Conservation (phyloP, 2,113 vertebrate genomes). For the Albula glossodonta region DNA sequence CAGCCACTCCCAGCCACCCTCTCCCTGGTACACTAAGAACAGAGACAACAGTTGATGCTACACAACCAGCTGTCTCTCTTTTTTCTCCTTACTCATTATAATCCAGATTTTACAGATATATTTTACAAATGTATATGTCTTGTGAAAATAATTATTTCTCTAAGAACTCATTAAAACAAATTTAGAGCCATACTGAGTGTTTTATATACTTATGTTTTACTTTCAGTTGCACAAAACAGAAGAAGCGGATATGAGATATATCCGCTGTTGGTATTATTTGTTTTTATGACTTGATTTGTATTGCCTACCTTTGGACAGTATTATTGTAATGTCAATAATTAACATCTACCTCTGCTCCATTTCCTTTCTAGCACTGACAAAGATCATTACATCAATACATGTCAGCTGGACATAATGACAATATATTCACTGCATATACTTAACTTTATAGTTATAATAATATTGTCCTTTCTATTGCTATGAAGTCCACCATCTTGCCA, state of each 20-base stretch:
- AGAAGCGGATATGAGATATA: not conserved
- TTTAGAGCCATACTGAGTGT: no score
- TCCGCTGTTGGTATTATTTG: not conserved
- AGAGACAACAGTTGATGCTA: not conserved
- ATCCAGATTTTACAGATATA: not conserved
- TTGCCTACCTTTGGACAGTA: not conserved
- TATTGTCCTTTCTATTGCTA: no score
- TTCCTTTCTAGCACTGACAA: not conserved
- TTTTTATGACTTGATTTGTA: not conserved
- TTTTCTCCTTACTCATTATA: not conserved
- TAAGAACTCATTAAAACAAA: not conserved
- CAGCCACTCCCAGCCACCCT: not conserved
- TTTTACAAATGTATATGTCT: no score
- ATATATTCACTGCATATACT: not conserved
- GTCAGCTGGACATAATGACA: not conserved
- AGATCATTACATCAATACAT: not conserved
- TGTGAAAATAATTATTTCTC: no score
- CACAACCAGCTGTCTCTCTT: not conserved
- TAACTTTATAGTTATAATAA: not conserved
- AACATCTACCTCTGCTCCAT: not conserved
- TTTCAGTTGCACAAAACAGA: no score
- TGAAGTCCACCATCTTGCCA: no score
- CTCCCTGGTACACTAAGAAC: not conserved
- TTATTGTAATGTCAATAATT: conserved; percentile 11
- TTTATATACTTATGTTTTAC: no score